Base-by-base conservation (phyloP, 30 jellyfish, hydroid and myxozoan genomes). In the Cassiopea andromeda region DNA sequence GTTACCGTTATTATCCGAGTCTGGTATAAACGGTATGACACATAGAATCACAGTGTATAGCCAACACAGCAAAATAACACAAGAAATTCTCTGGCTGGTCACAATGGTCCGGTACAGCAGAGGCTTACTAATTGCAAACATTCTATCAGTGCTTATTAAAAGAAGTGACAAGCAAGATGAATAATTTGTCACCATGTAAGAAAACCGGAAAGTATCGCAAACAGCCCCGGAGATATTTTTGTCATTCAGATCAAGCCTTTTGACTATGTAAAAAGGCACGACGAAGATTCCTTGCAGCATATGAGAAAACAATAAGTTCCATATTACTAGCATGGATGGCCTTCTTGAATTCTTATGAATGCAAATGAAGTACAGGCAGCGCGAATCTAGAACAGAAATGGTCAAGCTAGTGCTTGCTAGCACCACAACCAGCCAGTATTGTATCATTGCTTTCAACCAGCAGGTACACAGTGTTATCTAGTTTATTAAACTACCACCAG, bases 121-220 rank as follows among this genome's bases (percentile, higher is more conserved):
- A 1, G 96, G 97, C 79, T 69, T 48, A 59, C 49, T 78, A 67
- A 94, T 82, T 27, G 99, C 97, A 15, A 90, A 66, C 83, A 94
- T 85, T 46, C 99, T 93, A 78, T 94, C 99, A 19, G 83, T 72
- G 16, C 91, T 82, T 45, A 94, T 91, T 1, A 88, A 58, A 27
- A 91, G 78, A 12, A 94, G 73, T 4, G 97, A 85, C 38, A 94
- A 64, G 69, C 97, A 91, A 5, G 97, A 77, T 10, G 87, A 89
- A 69, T 94, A 94, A 89, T 91, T 91, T 44, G 97, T 94, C 48
- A 88, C 60, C 97, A 94, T 70, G 87, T 94, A 94, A 8, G 99
- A 76, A 49, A 88, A 73, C 60, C 99, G 97, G 86, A 94, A 94
- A 2, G 78, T 74, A 72, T 94, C 93, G 72, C 98, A 93, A 14